phyloP scores from a whole-genome alignment of 2,113 vertebrate species.

The Poeciliopsis prolifica region DNA sequence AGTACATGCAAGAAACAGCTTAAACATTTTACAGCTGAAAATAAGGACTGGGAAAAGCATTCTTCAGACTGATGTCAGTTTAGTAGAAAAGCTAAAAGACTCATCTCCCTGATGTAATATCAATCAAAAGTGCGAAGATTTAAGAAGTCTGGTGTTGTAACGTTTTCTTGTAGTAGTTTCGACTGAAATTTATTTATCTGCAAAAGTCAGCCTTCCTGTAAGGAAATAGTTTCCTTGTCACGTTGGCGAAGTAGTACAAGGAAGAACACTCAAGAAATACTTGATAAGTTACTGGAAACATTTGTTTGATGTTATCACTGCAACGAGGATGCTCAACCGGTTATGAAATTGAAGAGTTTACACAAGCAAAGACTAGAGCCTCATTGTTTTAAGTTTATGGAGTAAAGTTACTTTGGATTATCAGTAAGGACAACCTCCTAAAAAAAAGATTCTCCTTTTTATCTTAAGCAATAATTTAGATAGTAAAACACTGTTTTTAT shows the following conservation, averaged over 20 bases:
- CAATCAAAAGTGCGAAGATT: too few relatives aligned
- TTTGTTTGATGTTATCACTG: background rate
- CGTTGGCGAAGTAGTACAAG: background rate
- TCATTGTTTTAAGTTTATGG: background rate
- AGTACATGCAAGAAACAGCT: too few relatives aligned
- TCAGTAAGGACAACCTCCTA: background rate
- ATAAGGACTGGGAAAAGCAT: too few relatives aligned
- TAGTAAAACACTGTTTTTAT: too few relatives aligned
- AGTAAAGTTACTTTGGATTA: background rate
- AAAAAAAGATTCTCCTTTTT: background rate
- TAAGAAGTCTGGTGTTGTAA: too few relatives aligned
- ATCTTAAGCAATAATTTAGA: too few relatives aligned
- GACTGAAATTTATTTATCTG: too few relatives aligned
- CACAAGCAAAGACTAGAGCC: background rate
- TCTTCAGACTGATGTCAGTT: too few relatives aligned
- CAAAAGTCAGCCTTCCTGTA: background rate
- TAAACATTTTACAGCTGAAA: too few relatives aligned
- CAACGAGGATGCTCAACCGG: background rate
- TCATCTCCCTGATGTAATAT: too few relatives aligned
- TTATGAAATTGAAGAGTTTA: background rate
- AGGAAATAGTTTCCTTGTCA: background rate
- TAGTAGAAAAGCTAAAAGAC: too few relatives aligned
- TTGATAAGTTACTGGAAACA: background rate
- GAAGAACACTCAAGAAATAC: background rate
- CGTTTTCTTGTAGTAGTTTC: too few relatives aligned